Evolutionary conservation across 2,797 vertebrate genomes (phyloP), one percentile per base, ranked within the genome.

Genomic region (Toxotes lorentzi): DNA sequence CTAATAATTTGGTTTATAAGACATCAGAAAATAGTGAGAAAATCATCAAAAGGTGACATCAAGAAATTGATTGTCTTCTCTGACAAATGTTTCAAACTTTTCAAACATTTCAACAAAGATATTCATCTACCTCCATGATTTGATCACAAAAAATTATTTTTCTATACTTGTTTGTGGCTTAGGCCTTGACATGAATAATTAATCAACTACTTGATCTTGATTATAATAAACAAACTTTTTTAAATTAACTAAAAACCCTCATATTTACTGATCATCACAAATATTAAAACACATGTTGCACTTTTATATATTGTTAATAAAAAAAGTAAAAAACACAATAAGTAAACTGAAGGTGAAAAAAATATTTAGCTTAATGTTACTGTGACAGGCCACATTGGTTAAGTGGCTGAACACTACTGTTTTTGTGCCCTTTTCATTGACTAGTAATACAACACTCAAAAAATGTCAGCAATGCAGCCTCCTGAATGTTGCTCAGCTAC

Each of bases 391-490:
- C 47, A 11, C 43, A 11, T 50, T 3, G 13, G 54, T 51, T 70
- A 10, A 78, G 47, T 27, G 30, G 23, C 30, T 30, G 5, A 1
- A 38, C 14, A 34, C 4, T 6, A 27, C 10, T 76, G 38, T 56
- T 72, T 43, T 30, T 53, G 45, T 35, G 10, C 47, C 30, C 45
- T 24, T 19, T 45, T 38, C 47, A 61, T 0, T 32, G 41, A 58
- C 27, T 10, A 9, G 17, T 45, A 51, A 73, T 47, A 32, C 69
- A 0, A 3, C 23, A 16, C 64, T 54, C 9, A n/a, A 75, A 65
- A 68, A 24, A 78, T 73, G 59, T 70, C 54, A 77, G 71, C 59
- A 73, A 78, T 77, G 63, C 41, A 67, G 41, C 6, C 19, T 35
- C 13, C 17, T 47, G 35, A 30, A 17, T 43, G 68, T 40, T 81